These are phyloP conservation scores for Probosciger aterrimus DNA, from an alignment of 2,113 vertebrate genomes.

Conservation along the genomic window DNA sequence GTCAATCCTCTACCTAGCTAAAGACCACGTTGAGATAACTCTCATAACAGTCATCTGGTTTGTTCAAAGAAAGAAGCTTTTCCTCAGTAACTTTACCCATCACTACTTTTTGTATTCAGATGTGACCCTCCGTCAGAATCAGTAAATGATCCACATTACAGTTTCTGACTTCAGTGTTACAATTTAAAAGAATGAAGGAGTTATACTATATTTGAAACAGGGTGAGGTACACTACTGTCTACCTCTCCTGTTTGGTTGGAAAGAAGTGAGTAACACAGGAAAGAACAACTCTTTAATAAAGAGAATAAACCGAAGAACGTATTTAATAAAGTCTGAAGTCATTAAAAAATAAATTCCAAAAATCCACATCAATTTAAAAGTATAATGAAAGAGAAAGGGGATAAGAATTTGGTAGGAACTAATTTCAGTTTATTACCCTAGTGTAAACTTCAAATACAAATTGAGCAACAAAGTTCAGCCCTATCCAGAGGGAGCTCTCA, in stretches of 20 bases:
- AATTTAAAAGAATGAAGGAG: background rate
- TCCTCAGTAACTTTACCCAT: background rate
- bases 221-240: background rate
- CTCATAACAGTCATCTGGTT: background rate
- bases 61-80: background rate
- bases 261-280: background rate
- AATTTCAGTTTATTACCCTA: background rate
- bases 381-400: background rate
- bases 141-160: background rate
- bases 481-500: background rate
- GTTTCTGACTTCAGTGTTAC: background rate
- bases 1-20: background rate
- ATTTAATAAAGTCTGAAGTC: background rate
- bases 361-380: background rate
- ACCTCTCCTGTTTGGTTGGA: background rate
- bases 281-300: background rate
- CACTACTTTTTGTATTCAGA: background rate
- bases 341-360: background rate
- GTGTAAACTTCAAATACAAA: background rate
- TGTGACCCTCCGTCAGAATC: background rate
- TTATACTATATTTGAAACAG: background rate
- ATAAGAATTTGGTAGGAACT: background rate
- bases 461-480: background rate
- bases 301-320: fast-evolving
- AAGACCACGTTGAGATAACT: background rate